Percentiles rank a stretch among this genome's conserved stretches.
Conservation (phyloP, 1,140 invertebrate species). For the Streblospio benedicti region DNA sequence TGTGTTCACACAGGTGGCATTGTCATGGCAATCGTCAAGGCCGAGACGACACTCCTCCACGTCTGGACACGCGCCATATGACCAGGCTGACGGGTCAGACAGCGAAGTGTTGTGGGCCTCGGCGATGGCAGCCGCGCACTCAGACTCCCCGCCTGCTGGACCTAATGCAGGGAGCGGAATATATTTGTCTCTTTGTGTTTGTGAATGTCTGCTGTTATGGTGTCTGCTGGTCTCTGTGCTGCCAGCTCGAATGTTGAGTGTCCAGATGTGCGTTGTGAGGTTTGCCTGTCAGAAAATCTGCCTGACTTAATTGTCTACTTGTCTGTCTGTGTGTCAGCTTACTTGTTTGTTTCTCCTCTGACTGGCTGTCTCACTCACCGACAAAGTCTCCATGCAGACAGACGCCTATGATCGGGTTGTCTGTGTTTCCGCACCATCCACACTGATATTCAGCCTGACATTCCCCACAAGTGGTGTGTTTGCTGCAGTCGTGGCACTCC, state of each 20-base stretch:
- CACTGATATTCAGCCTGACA: conserved; percentile 76
- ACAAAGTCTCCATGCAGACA: conserved; percentile 51
- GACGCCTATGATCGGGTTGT: conserved; percentile 73
- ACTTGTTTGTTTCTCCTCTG: background rate
- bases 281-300: too few relatives aligned
- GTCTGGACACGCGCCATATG: conserved; percentile 83
- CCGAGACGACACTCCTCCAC: conserved; percentile 84
- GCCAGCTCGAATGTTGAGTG: too few relatives aligned
- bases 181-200: too few relatives aligned
- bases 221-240: too few relatives aligned
- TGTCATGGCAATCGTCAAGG: conserved; percentile 76
- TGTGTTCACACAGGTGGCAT: conserved; percentile 85
- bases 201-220: too few relatives aligned
- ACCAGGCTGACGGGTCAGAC: conserved; percentile 59
- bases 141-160: too few relatives aligned
- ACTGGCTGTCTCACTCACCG: conserved; percentile 26
- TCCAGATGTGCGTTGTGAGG: too few relatives aligned
- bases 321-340: too few relatives aligned
- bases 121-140: conserved; percentile 20
- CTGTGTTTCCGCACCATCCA: conserved; percentile 84
- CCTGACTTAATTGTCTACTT: too few relatives aligned
- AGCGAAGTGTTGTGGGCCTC: conserved; percentile 28
- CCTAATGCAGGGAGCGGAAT: too few relatives aligned
- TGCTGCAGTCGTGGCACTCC: conserved; percentile 70
- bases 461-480: conserved; percentile 65